Base-by-base conservation (phyloP, 2,888 invertebrate species). In the Synergus itoensis region DNA sequence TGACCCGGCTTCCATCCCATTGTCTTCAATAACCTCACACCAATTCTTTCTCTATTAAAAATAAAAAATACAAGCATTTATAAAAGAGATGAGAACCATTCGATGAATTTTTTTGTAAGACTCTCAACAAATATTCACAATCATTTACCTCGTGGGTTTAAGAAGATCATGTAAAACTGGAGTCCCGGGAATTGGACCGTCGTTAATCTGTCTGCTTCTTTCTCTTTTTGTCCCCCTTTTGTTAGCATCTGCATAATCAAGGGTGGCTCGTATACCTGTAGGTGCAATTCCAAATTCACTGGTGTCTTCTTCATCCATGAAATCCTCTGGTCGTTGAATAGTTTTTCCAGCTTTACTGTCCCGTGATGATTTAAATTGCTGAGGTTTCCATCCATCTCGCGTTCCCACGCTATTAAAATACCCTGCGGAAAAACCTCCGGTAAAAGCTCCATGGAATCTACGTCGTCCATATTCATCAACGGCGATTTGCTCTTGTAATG, bases 361-460 rank as follows among this genome's bases (percentile, higher is more conserved):
- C 11, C 98, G 94, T 0, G 98, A 97, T 81, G 99, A 99, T 88
- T 97, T 97, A 90, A 99, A 99, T 18, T 95, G 95, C 48, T 96
- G 94, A 0, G 99, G 99, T 12, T 95, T 94, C 98, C 98, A 99
- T 76, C 99, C 99, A 93, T 99, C 99, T 84, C 97, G 95, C 0
- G 98, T 97, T 0, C 99, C 99, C 28, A 99, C 99, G 0, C 98
- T 96, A 90, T 99, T 99, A 90, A 97, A 99, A 89, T 97, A 99
- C 0, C 99, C 99, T 0, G 99, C 99, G 16, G 99, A 98, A 91
- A 99, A 99, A 3, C 97, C 98, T 0, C 99, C 99, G 0, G 99
- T 99, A 90, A 99, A 99, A 0, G 99, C 99, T 9, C 99, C 99
- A 92, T 99, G 99, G 92, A 99, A 99, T 87, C 99, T 93, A 11